Conservation (phyloP, 2,888 invertebrate species). For the Aphidius colemani region DNA sequence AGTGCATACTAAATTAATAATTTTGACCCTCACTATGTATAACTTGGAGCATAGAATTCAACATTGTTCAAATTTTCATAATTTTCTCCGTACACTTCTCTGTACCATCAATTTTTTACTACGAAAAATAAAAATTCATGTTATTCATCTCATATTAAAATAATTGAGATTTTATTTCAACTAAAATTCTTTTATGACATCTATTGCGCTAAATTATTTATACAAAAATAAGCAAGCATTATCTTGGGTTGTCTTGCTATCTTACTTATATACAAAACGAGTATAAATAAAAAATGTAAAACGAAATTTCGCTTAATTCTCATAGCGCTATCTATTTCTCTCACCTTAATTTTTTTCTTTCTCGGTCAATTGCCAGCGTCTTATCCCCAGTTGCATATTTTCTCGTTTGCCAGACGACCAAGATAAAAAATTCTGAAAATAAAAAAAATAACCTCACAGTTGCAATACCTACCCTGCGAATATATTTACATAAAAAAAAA, state of each 20-base stretch:
- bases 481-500: conserved; percentile 36
- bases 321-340: neutral
- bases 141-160: too few species aligned
- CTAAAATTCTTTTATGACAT: too few species aligned
- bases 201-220: conserved; percentile 25
- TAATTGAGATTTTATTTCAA: too few species aligned
- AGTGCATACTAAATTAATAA: conserved; percentile 49
- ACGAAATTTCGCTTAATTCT: conserved; percentile 8
- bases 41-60: conserved; percentile 1
- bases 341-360: conserved; percentile 16
- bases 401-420: conserved; percentile 23
- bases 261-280: neutral
- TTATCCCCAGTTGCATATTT: conserved; percentile 31
- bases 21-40: conserved; percentile 37
- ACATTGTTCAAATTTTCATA: too few species aligned
- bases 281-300: neutral
- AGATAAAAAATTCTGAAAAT: neutral
- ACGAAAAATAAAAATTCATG: too few species aligned
- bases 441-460: conserved; percentile 3
- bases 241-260: neutral
- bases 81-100: too few species aligned
- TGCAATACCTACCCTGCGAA: conserved; percentile 26
- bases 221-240: conserved; percentile 5
- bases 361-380: conserved; percentile 25
- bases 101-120: too few species aligned